A percentile compares a stretch with the other conserved stretches of the same genome.
Conservation (phyloP, 64 coral and sea anemone genomes). For the Anthopleura sola region DNA sequence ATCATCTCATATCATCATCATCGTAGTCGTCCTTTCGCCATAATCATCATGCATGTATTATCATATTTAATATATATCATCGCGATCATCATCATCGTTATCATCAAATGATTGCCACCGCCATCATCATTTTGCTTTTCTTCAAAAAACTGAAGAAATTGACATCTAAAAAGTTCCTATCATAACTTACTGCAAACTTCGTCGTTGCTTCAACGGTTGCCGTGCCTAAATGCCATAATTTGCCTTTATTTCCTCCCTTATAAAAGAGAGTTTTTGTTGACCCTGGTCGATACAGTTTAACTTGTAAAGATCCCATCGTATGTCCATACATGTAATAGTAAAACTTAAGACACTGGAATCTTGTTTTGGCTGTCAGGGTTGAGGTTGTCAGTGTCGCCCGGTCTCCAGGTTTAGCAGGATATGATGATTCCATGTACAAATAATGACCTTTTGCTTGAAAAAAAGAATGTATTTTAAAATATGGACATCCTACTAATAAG, state of each 20-base stretch:
- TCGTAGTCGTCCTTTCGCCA: too few species aligned
- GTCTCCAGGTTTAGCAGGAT: not conserved
- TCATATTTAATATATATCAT: too few species aligned
- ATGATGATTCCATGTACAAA: constrained; percentile 47
- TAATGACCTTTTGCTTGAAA: constrained; percentile 27
- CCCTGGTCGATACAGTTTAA: not conserved
- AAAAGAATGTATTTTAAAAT: too few species aligned
- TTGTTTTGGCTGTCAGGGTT: not conserved
- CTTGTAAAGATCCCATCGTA: constrained; percentile 28
- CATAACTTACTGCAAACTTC: constrained; percentile 15
- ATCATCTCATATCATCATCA: too few species aligned
- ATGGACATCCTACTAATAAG: too few species aligned
- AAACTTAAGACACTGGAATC: constrained; percentile 42
- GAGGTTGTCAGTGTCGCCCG: constrained; percentile 17
- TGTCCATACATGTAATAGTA: constrained; percentile 59
- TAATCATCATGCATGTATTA: too few species aligned
- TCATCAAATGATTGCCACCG: too few species aligned
- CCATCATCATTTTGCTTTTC: too few species aligned
- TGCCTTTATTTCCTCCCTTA: constrained; percentile 28
- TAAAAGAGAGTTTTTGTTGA: not conserved
- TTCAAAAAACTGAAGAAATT: too few species aligned
- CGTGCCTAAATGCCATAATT: constrained; percentile 18
- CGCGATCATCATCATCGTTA: too few species aligned
- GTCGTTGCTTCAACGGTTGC: constrained; percentile 7
- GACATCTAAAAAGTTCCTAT: too few species aligned